Evolutionary conservation across 2,888 invertebrate genomes (phyloP).

Genomic region (Coelopa pilipes): DNA sequence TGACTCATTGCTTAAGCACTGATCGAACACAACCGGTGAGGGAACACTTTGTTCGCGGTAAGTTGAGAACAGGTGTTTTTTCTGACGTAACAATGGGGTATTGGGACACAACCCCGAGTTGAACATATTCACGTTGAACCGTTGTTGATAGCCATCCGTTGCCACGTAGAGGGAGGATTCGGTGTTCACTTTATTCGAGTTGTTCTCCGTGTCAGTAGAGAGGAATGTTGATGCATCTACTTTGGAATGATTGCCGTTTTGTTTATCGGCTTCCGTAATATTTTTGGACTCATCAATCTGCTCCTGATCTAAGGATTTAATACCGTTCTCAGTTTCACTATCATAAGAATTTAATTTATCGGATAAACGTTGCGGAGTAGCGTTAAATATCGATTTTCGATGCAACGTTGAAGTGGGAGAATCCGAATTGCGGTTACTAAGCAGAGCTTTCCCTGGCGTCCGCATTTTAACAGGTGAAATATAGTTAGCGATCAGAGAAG

Average conservation of each 20-base stretch:
- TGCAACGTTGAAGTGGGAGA: constrained; percentile 38
- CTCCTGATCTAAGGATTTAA: background rate
- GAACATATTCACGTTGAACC: constrained; percentile 27
- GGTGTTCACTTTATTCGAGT: background rate
- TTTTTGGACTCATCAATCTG: background rate
- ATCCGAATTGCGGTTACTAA: constrained; percentile 27
- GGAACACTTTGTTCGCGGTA: constrained; percentile 52
- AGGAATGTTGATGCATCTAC: constrained; percentile 6
- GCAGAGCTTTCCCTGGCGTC: constrained; percentile 48
- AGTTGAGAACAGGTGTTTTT: constrained; percentile 52
- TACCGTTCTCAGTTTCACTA: background rate
- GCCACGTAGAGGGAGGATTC: constrained; percentile 8
- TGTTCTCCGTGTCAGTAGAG: background rate
- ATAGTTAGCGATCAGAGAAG: constrained; percentile 50
- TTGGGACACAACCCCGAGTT: constrained; percentile 33
- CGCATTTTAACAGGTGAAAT: constrained; percentile 52
- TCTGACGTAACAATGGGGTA: constrained; percentile 49
- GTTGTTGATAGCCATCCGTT: constrained; percentile 48
- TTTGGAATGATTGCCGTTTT: constrained; percentile 48
- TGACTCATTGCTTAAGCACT: constrained; percentile 18
- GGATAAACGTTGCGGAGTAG: constrained; percentile 39
- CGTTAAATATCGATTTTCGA: constrained; percentile 51
- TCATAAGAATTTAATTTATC: background rate
- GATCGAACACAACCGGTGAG: constrained; percentile 48
- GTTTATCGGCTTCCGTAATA: constrained; percentile 40